Base-by-base conservation (phyloP, 1,140 invertebrate species). In the Drosophila leontia region DNA sequence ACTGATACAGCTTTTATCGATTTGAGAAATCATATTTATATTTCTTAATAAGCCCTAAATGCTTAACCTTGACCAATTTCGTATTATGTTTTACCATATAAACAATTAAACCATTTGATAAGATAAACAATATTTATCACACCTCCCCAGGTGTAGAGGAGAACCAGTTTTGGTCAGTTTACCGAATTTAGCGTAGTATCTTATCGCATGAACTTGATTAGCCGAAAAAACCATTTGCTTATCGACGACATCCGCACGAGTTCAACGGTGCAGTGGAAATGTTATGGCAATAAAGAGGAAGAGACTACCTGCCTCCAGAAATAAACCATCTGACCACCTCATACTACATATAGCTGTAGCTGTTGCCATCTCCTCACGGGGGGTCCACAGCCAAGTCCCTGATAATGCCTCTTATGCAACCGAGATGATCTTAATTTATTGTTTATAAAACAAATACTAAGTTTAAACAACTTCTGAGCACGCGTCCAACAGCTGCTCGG, bases 371-470 rank as follows among this genome's bases (percentile, higher is more conserved):
- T 32, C 26, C n/a, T 11, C 29, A 7, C 35, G n/a, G 69, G 57
- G 62, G 71, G 53, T 53, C 51, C 12, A 9, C 9, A 44, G 45
- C 12, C 29, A 29, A 15, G 17, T 44, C 9, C n/a, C 48, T 58
- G 69, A 70, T 70, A 70, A 47, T 62, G 34, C 7, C 42, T 23
- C n/a, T 70, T 70, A 64, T 60, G 60, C 78, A 82, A 82, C 45
- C 17, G 13, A 19, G 29, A 26, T 45, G 7, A 35, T 58, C 17
- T 41, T 15, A 19, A 3, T 56, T 39, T 19, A 34, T 42, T 48
- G 59, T n/a, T n/a, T 17, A 55, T 51, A 35, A 39, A 32, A 48
- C 17, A 19, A 50, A 71, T 35, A 15, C 26, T 37, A 17, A 63
- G 47, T 23, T 65, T 51, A 64, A 71, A 29, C 37, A 58, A 34